Base-by-base conservation (phyloP, 2,888 invertebrate genomes). In the Plagodis pulveraria region DNA sequence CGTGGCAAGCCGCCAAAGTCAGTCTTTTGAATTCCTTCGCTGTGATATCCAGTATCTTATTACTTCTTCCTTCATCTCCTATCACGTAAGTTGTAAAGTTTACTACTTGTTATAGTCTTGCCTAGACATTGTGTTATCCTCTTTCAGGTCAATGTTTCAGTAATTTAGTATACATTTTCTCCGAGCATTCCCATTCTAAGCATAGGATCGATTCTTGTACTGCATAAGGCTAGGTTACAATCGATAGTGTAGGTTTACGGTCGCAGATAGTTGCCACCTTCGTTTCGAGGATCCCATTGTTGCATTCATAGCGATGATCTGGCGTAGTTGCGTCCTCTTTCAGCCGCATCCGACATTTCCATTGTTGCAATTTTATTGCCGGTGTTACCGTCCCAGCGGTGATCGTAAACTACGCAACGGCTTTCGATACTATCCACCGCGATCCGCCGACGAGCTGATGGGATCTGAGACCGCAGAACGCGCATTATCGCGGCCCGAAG, bases 361-460 rank as follows among this genome's bases (percentile, higher is more conserved):
- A 91, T 92, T 92, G 91, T 92, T 91, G 88, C 83, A 74, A 85
- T 89, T 91, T 92, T 92, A 92, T 91, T 84, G 91, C 88, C 76
- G 89, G 91, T 91, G 89, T 91, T 90, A 89, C 88, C 83, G 90
- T 88, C 87, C 77, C 84, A 82, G 84, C 81, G 84, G 80, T 72
- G 86, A 77, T 89, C 91, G 86, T 92, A 92, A 92, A 92, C 78
- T 81, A 89, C 78, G 85, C 86, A 78, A 81, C 81, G 79, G 84
- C 87, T 76, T 83, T 86, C 88, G 91, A 89, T 89, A 89, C 87
- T 83, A 85, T 87, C 85, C 77, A 76, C 82, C 78, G 73, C 78
- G 81, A 85, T 84, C 78, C 74, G 74, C 77, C 73, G 78, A 72
- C 73, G 76, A 67, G 73, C 78, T 82, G 86, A 91, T 89, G 90